Percentiles rank a stretch among this genome's conserved stretches.
phyloP scores from a whole-genome alignment of 2,888 invertebrate genomes.

The Liodrosophila aerea region DNA sequence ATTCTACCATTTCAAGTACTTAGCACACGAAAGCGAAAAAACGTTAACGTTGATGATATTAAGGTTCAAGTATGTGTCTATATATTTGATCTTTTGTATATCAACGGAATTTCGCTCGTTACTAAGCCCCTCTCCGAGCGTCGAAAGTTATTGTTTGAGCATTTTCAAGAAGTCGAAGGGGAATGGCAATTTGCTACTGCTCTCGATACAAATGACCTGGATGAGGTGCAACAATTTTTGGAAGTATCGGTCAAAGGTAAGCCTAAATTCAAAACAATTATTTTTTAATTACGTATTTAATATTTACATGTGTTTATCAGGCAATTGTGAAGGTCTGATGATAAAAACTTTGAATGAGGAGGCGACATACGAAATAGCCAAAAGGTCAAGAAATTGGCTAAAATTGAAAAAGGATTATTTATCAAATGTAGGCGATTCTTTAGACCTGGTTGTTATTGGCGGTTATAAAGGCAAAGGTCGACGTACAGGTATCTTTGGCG shows the following conservation, averaged over 20 bases:
- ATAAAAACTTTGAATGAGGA: slow-evolving; percentile 94
- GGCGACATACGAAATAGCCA: slow-evolving; percentile 98
- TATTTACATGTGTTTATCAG: slow-evolving; percentile 81
- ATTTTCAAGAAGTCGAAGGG: slow-evolving; percentile 89
- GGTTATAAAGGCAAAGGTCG: slow-evolving; percentile 96
- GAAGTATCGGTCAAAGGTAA: slow-evolving; percentile 95
- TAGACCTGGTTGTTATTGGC: slow-evolving; percentile 97
- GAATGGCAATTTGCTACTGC: slow-evolving; percentile 94
- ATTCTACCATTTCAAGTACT: slow-evolving; percentile 98
- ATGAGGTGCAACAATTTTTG: slow-evolving; percentile 96
- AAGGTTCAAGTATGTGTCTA: slow-evolving; percentile 95
- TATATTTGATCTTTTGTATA: slow-evolving; percentile 96
- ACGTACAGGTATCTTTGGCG: slow-evolving; percentile 95
- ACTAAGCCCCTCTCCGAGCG: slow-evolving; percentile 89
- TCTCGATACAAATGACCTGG: slow-evolving; percentile 91
- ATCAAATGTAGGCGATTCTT: slow-evolving; percentile 97
- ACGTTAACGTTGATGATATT: slow-evolving; percentile 83
- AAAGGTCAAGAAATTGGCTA: slow-evolving; percentile 96
- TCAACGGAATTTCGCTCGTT: slow-evolving; percentile 94
- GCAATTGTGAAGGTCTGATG: slow-evolving; percentile 99
- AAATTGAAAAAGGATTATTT: slow-evolving; percentile 99
- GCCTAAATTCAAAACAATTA: not conserved
- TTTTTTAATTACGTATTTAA: not conserved
- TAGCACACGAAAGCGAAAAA: slow-evolving; percentile 97
- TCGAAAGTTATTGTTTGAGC: slow-evolving; percentile 87